Base-by-base conservation (phyloP, 1,140 invertebrate species). In the Hyphantria cunea region DNA sequence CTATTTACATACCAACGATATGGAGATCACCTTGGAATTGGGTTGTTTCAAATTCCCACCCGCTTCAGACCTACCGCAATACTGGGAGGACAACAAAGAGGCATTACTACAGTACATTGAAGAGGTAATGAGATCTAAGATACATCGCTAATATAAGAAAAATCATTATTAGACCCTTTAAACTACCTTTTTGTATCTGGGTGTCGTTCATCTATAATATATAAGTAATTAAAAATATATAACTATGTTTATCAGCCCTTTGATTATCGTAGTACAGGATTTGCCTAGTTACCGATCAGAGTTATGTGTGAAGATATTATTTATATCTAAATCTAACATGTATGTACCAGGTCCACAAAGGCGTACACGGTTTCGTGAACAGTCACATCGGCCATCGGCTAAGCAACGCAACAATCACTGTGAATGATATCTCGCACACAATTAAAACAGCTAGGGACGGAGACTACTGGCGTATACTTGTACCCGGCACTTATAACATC, bases 11-110 rank as follows among this genome's bases (percentile, higher is more conserved):
- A 95, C 97, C 11, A 99, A 97, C 75, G 97, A 96, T 75, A 96
- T 99, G 92, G 98, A 99, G 86, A 92, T 99, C 0, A 99, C 98
- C 0, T 80, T 99, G 7, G 99, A 99, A 89, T 89, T 99, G 50
- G 96, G 98, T 15, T 99, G 99, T 86, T 93, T 93, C 66, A 99
- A 99, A 90, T 99, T 95, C 80, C 98, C 98, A 0, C 85, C 86
- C 14, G 93, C 94, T 3, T 87, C 88, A 4, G 93, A 98, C 64
- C 82, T 99, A 11, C 93, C 94, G 0, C 86, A 91, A 0, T 98
- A 95, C 84, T 99, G 99, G 99, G 71, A 94, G 32, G 95, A 98
- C 48, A 98, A 99, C 83, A 94, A 93, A 63, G 96, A 97, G 66
- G 92, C 99, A 0, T 82, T 99, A 4, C 68, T 99, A 0, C 88